Percentiles rank a stretch among this genome's conserved stretches.
Evolutionary conservation across 2,113 vertebrate genomes (phyloP).

Genomic region (Lophochroa leadbeateri): DNA sequence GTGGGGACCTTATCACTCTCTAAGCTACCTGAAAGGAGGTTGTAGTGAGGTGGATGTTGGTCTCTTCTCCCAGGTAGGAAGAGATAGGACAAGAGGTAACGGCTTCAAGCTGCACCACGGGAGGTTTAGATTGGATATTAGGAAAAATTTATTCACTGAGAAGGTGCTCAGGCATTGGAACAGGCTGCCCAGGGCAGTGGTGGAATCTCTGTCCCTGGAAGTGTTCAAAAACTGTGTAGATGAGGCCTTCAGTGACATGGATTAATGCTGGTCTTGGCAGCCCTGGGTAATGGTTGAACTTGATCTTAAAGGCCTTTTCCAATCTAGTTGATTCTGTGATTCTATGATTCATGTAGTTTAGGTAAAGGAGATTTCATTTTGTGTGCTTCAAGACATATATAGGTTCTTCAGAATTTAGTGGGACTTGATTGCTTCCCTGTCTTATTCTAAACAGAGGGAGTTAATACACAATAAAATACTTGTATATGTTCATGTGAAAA

Average conservation of each 20-base stretch:
- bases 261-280: neutral
- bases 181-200: neutral
- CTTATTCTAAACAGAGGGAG: neutral
- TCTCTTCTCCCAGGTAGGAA: neutral
- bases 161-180: neutral
- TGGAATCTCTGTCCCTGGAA: neutral
- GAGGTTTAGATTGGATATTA: neutral
- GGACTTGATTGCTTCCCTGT: neutral
- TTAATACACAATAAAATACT: neutral
- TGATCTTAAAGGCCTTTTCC: neutral
- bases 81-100: neutral
- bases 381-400: neutral
- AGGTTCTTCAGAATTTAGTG: conserved; percentile 6
- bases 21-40: neutral
- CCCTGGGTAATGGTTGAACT: neutral
- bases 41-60: neutral
- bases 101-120: neutral
- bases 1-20: neutral
- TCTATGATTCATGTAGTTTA: neutral
- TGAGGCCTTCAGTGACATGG: neutral
- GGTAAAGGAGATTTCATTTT: neutral
- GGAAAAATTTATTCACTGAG: neutral
- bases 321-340: neutral
- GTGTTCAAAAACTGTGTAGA: neutral
- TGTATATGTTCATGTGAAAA: neutral